A percentile compares a stretch with the other conserved stretches of the same genome.
Evolutionary conservation across 2,797 vertebrate species (phyloP).

Genomic region (Gymnothorax javanicus): DNA sequence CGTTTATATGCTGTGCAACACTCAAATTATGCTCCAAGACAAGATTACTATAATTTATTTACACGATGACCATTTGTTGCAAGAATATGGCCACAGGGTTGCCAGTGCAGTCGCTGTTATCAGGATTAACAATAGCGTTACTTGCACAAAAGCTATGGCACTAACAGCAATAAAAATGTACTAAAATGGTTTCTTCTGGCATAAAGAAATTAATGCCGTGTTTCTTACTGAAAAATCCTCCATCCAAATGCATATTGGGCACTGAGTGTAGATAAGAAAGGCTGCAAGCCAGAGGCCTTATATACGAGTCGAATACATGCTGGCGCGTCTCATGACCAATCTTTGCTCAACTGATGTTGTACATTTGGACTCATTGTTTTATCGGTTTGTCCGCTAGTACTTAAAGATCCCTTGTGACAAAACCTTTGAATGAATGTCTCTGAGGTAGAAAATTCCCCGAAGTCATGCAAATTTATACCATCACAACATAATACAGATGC

Average conservation of each 20-base stretch:
- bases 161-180: neutral
- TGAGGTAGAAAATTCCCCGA: too few relatives aligned
- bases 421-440: neutral
- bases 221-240: neutral
- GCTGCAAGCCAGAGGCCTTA: neutral
- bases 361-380: neutral
- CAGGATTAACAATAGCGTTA: neutral
- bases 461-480: neutral
- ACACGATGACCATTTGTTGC: neutral
- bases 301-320: neutral
- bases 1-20: conserved; percentile 1
- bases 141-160: neutral
- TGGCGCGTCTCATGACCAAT: neutral
- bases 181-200: neutral
- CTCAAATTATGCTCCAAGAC: neutral
- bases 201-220: neutral
- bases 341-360: neutral
- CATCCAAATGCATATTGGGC: neutral
- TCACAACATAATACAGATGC: neutral
- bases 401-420: neutral
- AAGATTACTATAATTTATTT: conserved; percentile 2
- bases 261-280: neutral
- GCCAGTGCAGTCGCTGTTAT: neutral
- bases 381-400: neutral
- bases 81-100: neutral